A percentile compares a stretch with the other conserved stretches of the same genome.
Evolutionary conservation across 2,113 vertebrate genomes (phyloP).

Genomic region (Callipepla californica): DNA sequence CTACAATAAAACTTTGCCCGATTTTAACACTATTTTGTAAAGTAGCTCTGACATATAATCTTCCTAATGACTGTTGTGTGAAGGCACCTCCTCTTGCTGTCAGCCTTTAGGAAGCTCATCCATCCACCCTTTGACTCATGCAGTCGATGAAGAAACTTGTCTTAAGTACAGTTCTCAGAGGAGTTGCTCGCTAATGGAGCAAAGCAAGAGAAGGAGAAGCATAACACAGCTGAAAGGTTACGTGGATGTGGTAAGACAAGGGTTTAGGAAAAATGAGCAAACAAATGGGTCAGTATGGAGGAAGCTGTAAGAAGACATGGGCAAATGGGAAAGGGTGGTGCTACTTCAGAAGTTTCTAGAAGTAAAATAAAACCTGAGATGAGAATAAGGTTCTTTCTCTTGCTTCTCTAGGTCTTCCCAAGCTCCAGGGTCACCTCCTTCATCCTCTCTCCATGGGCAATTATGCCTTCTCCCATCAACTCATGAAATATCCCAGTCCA

Average conservation of each 20-base stretch:
- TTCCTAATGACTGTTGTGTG: not conserved
- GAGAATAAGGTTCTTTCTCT: not conserved
- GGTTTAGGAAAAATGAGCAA: not conserved
- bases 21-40: not conserved
- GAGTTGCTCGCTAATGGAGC: not conserved
- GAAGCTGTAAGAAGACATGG: not conserved
- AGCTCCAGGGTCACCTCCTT: not conserved
- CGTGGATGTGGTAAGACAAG: not conserved
- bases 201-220: not conserved
- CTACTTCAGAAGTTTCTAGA: not conserved
- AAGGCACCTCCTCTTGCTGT: not conserved
- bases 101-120: not conserved
- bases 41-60: not conserved
- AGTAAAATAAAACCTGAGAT: not conserved
- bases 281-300: not conserved
- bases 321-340: not conserved
- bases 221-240: not conserved
- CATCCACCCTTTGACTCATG: not conserved
- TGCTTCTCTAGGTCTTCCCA: not conserved
- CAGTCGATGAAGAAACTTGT: not conserved
- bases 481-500: fast-evolving
- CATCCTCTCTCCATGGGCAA: not conserved
- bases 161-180: not conserved
- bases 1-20: not conserved
- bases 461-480: not conserved